Evolutionary conservation across 1,140 invertebrate species (phyloP).

Genomic region (Tigriopus japonicus): DNA sequence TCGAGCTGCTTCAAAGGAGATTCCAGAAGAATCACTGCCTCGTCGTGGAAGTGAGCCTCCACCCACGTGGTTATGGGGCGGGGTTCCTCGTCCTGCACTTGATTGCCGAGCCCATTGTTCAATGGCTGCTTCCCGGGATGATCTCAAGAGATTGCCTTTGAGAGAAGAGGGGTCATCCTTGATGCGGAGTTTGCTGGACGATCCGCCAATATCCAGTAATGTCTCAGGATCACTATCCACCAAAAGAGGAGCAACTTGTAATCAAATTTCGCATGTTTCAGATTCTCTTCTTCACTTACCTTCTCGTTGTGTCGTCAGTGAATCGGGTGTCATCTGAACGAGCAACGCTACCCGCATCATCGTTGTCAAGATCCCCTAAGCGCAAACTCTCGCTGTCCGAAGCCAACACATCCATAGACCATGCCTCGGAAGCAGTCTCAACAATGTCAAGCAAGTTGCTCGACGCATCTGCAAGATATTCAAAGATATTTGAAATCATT

Average conservation of each 20-base stretch:
- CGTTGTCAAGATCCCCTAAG: conserved; percentile 65
- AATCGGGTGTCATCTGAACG: conserved; percentile 43
- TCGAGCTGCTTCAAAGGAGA: not conserved
- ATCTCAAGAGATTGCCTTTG: not conserved
- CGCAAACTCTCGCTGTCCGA: conserved; percentile 68
- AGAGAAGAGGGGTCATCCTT: not conserved
- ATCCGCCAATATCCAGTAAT: too few relatives aligned
- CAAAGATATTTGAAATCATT: not conserved
- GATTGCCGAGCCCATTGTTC: conserved; percentile 14
- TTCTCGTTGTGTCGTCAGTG: conserved; percentile 16
- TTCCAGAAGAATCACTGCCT: conserved; percentile 4
- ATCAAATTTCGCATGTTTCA: too few relatives aligned
- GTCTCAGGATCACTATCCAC: not conserved
- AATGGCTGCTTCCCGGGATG: conserved; percentile 1
- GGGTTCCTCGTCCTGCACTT: not conserved
- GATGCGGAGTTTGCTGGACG: too few relatives aligned
- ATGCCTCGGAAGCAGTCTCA: conserved; percentile 84
- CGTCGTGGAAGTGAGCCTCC: not conserved
- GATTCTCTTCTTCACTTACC: too few relatives aligned
- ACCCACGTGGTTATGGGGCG: not conserved
- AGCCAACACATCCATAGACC: conserved; percentile 88
- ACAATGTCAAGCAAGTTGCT: conserved; percentile 39
- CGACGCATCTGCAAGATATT: not conserved
- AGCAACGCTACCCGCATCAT: conserved; percentile 53
- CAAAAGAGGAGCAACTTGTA: not conserved